Base-by-base conservation (phyloP, 2,888 invertebrate species). In the Clusia tigrina region DNA sequence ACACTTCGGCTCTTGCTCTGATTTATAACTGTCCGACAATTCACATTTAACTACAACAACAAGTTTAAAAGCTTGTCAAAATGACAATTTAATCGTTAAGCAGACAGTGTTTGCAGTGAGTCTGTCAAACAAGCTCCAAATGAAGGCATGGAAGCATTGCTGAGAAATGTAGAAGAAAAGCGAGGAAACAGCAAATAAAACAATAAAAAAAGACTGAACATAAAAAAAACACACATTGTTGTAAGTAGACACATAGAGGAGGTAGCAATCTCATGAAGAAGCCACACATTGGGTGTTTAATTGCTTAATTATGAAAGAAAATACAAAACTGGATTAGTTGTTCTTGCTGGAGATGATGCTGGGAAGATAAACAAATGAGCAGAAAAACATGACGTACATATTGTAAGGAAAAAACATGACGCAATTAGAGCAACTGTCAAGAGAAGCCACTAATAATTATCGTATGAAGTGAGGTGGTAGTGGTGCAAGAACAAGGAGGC, bases 31-130 rank as follows among this genome's bases (percentile, higher is more conserved):
- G 77, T 78, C 46, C 71, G 73, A 70, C 75, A 78, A 76, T 79
- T 78, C 78, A 78, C 78, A 78, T 79, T 76, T 63, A 69, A 68
- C 69, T 62, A 67, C 67, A 66, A 56, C 62, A 66, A 55, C 59
- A 70, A 58, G 57, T 68, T 77, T 74, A 77, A 71, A 69, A 67
- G 78, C 77, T 76, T 74, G 77, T 76, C 77, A 76, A 78, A 76
- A 80, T 77, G 79, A 79, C 78, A 80, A 78, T 80, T 80, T 79
- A 78, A 80, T 78, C 78, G 79, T 75, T 71, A 73, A 69, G 70
- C 71, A 72, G 70, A 69, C 73, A 72, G n/a, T 70, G 70, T 51
- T 54, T 42, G 60, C 51, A 46, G 42, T 42, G 54, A 51, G 51
- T 18, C 32, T 32, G 32, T 52, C 32, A 17, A 52, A 26, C 54